A percentile compares a stretch with the other conserved stretches of the same genome.
phyloP scores from a whole-genome alignment of 1,140 invertebrate species.

The Glossosoma conforme region DNA sequence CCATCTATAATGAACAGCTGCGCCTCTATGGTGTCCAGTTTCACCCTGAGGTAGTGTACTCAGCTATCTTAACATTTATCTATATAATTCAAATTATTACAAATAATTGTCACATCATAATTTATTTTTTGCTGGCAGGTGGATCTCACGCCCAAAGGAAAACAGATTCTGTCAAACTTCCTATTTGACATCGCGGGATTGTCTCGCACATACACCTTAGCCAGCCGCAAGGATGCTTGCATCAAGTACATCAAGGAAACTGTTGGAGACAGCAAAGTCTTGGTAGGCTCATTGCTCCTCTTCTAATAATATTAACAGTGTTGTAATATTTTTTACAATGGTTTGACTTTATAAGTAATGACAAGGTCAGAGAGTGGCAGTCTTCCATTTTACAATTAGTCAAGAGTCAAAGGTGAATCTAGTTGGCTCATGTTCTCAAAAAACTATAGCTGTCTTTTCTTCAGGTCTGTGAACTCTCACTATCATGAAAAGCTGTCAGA shows the following conservation, averaged over 20 bases:
- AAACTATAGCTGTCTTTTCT: too few relatives aligned
- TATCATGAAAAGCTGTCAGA: too few relatives aligned
- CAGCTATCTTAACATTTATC: too few relatives aligned
- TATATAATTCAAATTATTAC: neutral
- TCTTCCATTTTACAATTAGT: too few relatives aligned
- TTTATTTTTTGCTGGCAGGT: constrained; percentile 51
- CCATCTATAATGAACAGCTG: constrained; percentile 87
- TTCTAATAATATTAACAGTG: too few relatives aligned
- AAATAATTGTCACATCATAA: constrained; percentile 3
- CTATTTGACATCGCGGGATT: constrained; percentile 86
- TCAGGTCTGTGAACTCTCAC: too few relatives aligned
- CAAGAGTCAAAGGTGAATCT: too few relatives aligned
- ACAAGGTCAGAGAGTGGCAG: too few relatives aligned
- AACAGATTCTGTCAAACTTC: constrained; percentile 91
- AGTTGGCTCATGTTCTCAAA: too few relatives aligned
- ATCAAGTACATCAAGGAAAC: constrained; percentile 88
- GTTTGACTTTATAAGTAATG: too few relatives aligned
- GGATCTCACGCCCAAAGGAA: constrained; percentile 89
- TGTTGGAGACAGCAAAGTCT: constrained; percentile 88
- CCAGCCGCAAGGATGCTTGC: constrained; percentile 84
- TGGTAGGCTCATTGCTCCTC: too few relatives aligned
- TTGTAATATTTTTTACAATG: too few relatives aligned
- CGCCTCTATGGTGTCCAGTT: constrained; percentile 97
- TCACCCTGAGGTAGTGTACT: constrained; percentile 85
- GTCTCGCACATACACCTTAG: constrained; percentile 84